These are phyloP conservation scores for Drosophila mimetica DNA, from an alignment of 2,888 invertebrate species.

Conservation along the genomic window DNA sequence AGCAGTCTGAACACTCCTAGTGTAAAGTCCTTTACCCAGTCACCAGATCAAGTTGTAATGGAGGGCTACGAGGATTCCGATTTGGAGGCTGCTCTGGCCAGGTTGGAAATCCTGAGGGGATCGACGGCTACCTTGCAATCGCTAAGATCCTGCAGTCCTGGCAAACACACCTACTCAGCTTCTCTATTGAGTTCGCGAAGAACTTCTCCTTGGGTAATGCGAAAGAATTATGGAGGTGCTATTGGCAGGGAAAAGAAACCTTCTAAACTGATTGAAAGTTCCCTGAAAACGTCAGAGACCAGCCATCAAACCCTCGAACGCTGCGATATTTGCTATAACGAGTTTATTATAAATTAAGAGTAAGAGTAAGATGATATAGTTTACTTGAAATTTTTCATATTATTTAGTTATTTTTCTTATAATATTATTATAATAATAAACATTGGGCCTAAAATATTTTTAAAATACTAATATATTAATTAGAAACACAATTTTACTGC, in stretches of 20 bases:
- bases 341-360: conserved; percentile 64
- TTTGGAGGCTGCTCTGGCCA: conserved; percentile 56
- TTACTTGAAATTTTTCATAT: neutral
- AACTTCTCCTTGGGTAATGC: conserved; percentile 67
- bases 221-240: conserved; percentile 54
- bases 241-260: conserved; percentile 23
- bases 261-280: conserved; percentile 33
- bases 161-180: conserved; percentile 48
- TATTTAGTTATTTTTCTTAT: no score
- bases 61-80: conserved; percentile 55
- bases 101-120: conserved; percentile 44
- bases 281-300: conserved; percentile 23
- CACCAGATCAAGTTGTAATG: conserved; percentile 59
- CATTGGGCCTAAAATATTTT: no score
- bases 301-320: conserved; percentile 58
- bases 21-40: conserved; percentile 44
- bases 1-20: conserved; percentile 65
- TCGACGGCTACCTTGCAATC: conserved; percentile 54
- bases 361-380: no score
- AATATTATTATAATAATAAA: no score
- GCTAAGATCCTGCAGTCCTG: conserved; percentile 45
- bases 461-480: no score
- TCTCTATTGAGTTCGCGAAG: conserved; percentile 64
- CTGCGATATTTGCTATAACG: conserved; percentile 78
- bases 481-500: no score